These are phyloP conservation scores for Pogonophryne albipinna DNA, from an alignment of 2,797 vertebrate species.

Conservation along the genomic window DNA sequence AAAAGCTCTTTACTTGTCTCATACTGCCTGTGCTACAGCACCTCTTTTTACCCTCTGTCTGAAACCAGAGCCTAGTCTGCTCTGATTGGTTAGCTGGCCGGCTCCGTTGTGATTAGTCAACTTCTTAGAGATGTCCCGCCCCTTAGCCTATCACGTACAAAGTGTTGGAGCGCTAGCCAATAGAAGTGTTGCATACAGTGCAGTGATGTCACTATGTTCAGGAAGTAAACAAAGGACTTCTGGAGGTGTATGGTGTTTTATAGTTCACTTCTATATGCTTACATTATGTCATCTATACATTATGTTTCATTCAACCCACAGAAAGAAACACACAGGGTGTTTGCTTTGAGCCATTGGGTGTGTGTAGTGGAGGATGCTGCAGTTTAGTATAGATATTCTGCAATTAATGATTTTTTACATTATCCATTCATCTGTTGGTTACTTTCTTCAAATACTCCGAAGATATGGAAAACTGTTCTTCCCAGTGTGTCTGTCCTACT, in stretches of 20 bases:
- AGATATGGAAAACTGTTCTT: neutral
- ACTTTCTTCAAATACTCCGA: neutral
- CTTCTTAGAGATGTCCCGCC: no score
- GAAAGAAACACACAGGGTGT: neutral
- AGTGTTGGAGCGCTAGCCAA: no score
- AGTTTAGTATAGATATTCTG: neutral
- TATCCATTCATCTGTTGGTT: neutral
- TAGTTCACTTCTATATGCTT: conserved; percentile 8
- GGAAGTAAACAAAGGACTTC: no score
- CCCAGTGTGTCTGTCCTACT: neutral
- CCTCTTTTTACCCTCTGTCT: no score
- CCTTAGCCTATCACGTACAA: no score
- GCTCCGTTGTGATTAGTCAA: no score
- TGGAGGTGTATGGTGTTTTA: conserved; percentile 1
- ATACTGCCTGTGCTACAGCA: no score
- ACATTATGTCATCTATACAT: neutral
- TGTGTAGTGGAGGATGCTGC: neutral
- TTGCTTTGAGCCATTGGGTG: neutral
- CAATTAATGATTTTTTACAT: neutral
- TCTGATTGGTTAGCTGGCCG: no score
- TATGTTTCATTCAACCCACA: neutral
- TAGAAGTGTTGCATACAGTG: no score
- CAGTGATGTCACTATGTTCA: no score
- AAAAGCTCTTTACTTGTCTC: no score
- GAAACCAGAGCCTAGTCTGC: no score